phyloP scores from a whole-genome alignment of 2,888 invertebrate species.

The Azorinus chamasolen region DNA sequence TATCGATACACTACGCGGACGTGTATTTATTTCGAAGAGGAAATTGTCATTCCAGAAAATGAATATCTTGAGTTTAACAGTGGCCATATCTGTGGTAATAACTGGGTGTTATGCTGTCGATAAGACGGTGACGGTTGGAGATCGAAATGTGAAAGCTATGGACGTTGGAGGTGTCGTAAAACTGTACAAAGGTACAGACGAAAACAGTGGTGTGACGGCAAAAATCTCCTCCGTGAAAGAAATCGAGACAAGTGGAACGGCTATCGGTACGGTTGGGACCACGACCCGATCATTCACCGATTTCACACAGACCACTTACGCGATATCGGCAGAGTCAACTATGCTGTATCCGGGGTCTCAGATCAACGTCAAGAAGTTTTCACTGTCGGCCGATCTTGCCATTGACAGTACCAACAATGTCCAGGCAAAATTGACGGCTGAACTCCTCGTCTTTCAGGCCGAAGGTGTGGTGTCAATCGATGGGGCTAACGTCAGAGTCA shows the following conservation, averaged over 20 bases:
- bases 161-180: slow-evolving; percentile 32
- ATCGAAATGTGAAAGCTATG: slow-evolving; percentile 18
- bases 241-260: slow-evolving; percentile 3
- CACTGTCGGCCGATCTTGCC: neutral
- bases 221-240: slow-evolving; percentile 25
- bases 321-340: neutral
- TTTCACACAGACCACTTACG: slow-evolving; percentile 25
- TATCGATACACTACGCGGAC: no score
- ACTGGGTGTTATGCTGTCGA: slow-evolving; percentile 1
- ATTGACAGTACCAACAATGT: neutral
- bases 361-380: slow-evolving; percentile 8
- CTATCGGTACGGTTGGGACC: neutral
- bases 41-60: no score
- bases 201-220: slow-evolving; percentile 25
- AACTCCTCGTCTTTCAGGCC: slow-evolving; percentile 32
- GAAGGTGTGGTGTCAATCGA: slow-evolving; percentile 28
- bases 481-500: slow-evolving; percentile 11
- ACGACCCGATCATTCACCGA: slow-evolving; percentile 14
- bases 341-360: neutral
- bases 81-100: neutral
- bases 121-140: slow-evolving; percentile 10
- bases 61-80: no score
- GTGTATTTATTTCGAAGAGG: no score
- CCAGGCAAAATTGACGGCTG: neutral
- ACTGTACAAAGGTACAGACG: slow-evolving; percentile 21